phyloP scores from a whole-genome alignment of 2,113 vertebrate species.

The Polyodon spathula region DNA sequence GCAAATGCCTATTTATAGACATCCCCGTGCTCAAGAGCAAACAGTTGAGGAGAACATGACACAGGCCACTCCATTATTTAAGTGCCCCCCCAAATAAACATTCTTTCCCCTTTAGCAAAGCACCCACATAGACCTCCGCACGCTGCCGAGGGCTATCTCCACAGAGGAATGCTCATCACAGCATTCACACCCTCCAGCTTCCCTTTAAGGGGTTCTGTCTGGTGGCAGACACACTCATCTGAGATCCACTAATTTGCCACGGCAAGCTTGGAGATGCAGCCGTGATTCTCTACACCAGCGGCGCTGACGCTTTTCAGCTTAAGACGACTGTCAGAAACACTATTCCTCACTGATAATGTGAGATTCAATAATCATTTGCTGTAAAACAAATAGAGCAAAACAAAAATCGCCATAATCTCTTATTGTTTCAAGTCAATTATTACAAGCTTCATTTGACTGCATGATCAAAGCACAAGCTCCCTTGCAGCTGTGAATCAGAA shows the following conservation, averaged over 20 bases:
- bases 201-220: no score
- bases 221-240: not conserved
- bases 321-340: no score
- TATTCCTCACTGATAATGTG: no score
- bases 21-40: not conserved
- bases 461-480: not conserved
- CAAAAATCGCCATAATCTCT: no score
- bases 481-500: not conserved
- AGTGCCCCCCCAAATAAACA: not conserved
- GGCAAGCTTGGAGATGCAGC: not conserved
- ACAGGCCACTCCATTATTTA: no score
- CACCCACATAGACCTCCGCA: not conserved
- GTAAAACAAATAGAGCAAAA: no score
- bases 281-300: no score
- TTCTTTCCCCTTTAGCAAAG: not conserved
- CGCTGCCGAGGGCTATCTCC: not conserved
- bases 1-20: conserved; percentile 2
- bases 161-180: not conserved
- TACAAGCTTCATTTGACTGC: no score
- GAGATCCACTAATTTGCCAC: not conserved
- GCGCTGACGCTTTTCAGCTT: no score
- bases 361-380: no score
- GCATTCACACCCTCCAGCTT: no score
- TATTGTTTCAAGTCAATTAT: no score
- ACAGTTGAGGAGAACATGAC: not conserved